A percentile compares a stretch with the other conserved stretches of the same genome.
phyloP scores from a whole-genome alignment of 2,888 invertebrate species.

The Formica aserva region DNA sequence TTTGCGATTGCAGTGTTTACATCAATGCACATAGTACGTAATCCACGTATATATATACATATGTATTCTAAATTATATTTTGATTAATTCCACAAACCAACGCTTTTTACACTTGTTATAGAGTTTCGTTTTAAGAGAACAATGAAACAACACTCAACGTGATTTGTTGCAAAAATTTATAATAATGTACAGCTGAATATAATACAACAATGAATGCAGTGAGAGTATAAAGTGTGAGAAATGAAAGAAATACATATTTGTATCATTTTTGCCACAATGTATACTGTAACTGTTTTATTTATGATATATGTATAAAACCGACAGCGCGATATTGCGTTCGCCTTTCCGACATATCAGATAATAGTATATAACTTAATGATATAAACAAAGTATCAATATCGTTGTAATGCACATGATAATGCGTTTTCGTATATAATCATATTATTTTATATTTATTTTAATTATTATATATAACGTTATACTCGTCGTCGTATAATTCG shows the following conservation, averaged over 20 bases:
- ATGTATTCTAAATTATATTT: slow-evolving; percentile 1
- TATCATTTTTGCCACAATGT: slow-evolving; percentile 10
- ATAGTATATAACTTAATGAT: slow-evolving; percentile 29
- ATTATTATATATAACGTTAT: neutral
- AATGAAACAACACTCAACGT: slow-evolving; percentile 30
- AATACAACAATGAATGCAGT: slow-evolving; percentile 26
- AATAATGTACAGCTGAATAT: slow-evolving; percentile 18
- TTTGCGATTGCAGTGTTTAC: slow-evolving; percentile 4
- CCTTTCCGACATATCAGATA: slow-evolving; percentile 4
- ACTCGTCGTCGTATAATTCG: neutral
- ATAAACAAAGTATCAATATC: slow-evolving; percentile 17
- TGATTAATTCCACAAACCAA: slow-evolving; percentile 14
- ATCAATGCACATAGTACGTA: neutral
- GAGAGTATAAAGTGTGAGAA: slow-evolving; percentile 10
- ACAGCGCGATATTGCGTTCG: neutral
- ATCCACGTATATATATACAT: neutral
- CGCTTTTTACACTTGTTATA: slow-evolving; percentile 15
- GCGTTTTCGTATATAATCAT: neutral
- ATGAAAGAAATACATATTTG: slow-evolving; percentile 9
- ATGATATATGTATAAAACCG: neutral
- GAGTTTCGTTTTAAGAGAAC: slow-evolving; percentile 19
- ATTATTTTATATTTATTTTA: slow-evolving; percentile 40
- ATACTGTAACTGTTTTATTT: slow-evolving; percentile 23
- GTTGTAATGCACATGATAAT: neutral
- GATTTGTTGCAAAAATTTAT: slow-evolving; percentile 36